phyloP scores from a whole-genome alignment of 2,797 vertebrate genomes.

The Lemur catta region DNA sequence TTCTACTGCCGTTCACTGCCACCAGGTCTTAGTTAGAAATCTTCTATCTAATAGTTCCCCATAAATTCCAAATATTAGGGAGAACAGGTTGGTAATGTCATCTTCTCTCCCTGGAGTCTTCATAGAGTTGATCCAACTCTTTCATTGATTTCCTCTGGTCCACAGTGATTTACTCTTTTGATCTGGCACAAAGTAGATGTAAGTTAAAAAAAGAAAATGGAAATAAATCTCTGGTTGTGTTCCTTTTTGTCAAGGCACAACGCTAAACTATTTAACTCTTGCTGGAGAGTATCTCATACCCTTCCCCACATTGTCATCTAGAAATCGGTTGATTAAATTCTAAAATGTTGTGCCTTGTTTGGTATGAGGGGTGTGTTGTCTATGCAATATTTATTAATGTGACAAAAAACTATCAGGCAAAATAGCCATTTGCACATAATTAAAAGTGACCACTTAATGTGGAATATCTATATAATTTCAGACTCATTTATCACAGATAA shows the following conservation, averaged over 20 bases:
- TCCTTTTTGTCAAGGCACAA: background rate
- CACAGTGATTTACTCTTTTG: background rate
- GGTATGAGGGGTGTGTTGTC: background rate
- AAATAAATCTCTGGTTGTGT: background rate
- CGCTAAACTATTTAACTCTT: background rate
- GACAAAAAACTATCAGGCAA: constrained; percentile 59
- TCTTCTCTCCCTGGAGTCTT: background rate
- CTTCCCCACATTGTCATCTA: background rate
- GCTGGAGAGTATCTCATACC: background rate
- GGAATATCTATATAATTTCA: constrained; percentile 42
- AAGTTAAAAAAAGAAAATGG: background rate
- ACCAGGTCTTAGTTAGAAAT: background rate
- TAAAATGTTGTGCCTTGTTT: background rate
- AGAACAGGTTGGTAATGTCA: background rate
- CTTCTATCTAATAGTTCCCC: background rate
- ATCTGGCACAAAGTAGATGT: background rate
- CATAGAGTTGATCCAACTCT: background rate
- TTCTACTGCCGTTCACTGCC: background rate
- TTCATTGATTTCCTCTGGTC: background rate
- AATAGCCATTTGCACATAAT: constrained; percentile 61
- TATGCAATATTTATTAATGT: background rate
- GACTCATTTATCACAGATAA: constrained; percentile 72
- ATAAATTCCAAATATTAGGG: background rate
- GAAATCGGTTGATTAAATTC: constrained; percentile 9
- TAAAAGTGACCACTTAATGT: constrained; percentile 74